Evolutionary conservation across 2,888 invertebrate species (phyloP), one percentile per base, ranked within the genome.

Genomic region (Calameuta pallipes): DNA sequence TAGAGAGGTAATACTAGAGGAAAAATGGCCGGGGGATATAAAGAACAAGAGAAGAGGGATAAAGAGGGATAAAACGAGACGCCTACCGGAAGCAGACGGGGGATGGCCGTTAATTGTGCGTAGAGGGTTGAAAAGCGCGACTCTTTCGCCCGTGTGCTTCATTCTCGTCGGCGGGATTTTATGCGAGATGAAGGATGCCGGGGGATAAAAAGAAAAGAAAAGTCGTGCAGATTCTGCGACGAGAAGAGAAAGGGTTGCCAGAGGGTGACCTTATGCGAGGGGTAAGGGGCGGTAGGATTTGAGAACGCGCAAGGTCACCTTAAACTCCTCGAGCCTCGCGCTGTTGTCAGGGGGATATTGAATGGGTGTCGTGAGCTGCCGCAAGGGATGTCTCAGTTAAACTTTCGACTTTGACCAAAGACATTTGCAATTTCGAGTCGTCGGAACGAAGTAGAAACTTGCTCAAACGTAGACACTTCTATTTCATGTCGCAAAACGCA

Each of bases 211-310:
- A 41, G 36, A 41, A 56, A 23, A 56, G 15, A 56, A 56, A 56
- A 56, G 56, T 56, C 9, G 23, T 56, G 56, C 9, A 56, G 23
- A 23, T 56, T 56, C 9, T 23, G 56, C 6, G 56, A 56, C 23
- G 23, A 9, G 23, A 9, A 9, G 23, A 23, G 23, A 9, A 9
- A 56, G 23, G 23, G 56, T 56, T 68, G 41, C 56, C 35, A 68
- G 70, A 37, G 30, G 69, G 73, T 36, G 30, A 78, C 73, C 37
- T 37, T 11, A 34, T 36, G 68, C 75, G 69, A 71, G n/a, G 74
- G 37, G 73, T 41, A 73, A 75, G 71, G 36, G 31, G 35, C 35
- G 71, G 68, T 30, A 13, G 37, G 30, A 56, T 30, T 23, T 36
- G 37, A 37, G 37, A 68, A 37, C 68, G 75, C 78, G 34, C 56